These are phyloP conservation scores for Prolemur simus DNA, from an alignment of 2,113 vertebrate species.

Conservation along the genomic window DNA sequence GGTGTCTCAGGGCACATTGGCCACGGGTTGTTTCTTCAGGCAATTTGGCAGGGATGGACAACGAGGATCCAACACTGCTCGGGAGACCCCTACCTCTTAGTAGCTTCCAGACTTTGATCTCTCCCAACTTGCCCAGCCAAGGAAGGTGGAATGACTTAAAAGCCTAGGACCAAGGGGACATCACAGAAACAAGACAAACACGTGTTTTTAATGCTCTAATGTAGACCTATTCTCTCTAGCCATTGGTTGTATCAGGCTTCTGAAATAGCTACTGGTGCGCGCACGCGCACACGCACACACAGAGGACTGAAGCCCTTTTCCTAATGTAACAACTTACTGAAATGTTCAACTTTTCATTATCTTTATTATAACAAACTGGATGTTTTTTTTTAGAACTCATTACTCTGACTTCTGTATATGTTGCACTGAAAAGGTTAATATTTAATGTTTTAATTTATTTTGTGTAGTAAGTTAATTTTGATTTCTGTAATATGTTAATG, in stretches of 20 bases:
- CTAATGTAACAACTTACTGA: conserved; percentile 54
- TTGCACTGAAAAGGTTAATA: conserved; percentile 90
- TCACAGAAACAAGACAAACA: background rate
- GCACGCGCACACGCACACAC: background rate
- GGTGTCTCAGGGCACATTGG: background rate
- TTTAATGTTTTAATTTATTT: conserved; percentile 93
- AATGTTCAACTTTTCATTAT: conserved; percentile 58
- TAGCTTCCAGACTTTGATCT: background rate
- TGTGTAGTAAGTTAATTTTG: conserved; percentile 88
- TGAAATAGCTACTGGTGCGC: background rate
- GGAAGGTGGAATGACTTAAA: background rate
- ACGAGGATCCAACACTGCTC: background rate
- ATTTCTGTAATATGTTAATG: conserved; percentile 82
- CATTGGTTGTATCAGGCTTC: conserved; percentile 18
- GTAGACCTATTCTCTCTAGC: background rate
- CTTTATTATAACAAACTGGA: conserved; percentile 74
- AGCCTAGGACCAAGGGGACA: background rate
- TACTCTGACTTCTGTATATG: conserved; percentile 88
- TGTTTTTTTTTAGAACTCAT: conserved; percentile 76
- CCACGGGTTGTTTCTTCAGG: background rate
- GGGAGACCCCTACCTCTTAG: background rate
- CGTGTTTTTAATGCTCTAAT: background rate
- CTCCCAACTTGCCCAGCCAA: background rate
- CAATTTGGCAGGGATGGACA: background rate
- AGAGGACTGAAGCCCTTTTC: conserved; percentile 44